phyloP scores from a whole-genome alignment of 2,113 vertebrate genomes.

The Oryzias javanicus region DNA sequence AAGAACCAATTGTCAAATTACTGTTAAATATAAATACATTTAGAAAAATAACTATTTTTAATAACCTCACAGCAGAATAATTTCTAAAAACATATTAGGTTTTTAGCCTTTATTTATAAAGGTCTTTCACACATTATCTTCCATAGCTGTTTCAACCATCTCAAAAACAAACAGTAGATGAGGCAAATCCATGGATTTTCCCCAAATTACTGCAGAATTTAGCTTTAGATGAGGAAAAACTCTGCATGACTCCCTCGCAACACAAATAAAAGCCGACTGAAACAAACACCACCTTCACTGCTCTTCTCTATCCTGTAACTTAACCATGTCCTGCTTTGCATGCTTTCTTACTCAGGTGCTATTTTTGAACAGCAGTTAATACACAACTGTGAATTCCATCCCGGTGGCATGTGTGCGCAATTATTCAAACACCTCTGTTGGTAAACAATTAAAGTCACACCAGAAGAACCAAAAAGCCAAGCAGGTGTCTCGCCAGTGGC shows the following conservation, averaged over 20 bases:
- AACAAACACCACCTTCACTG: conserved; percentile 9
- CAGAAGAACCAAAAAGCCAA: not conserved
- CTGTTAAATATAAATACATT: too few species aligned
- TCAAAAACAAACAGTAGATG: not conserved
- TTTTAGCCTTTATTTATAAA: too few species aligned
- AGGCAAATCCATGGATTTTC: not conserved
- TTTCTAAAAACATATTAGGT: too few species aligned
- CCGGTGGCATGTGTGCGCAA: not conserved
- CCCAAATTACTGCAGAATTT: not conserved
- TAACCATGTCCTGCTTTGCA: conserved; percentile 2
- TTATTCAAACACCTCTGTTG: not conserved
- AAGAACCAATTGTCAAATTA: too few species aligned
- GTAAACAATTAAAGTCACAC: conserved; percentile 9
- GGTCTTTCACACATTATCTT: too few species aligned
- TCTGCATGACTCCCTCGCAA: conserved; percentile 19
- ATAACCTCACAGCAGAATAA: too few species aligned
- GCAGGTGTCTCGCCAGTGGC: not conserved
- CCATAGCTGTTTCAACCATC: too few species aligned
- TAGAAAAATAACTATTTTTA: too few species aligned
- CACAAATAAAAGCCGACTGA: conserved; percentile 4
- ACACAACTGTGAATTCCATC: not conserved
- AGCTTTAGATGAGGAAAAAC: too few species aligned
- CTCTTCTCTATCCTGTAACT: conserved; percentile 7
- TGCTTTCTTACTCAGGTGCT: not conserved
- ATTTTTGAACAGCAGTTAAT: conserved; percentile 9